Evolutionary conservation across 2,113 vertebrate species (phyloP).

Genomic region (Syrrhaptes paradoxus): DNA sequence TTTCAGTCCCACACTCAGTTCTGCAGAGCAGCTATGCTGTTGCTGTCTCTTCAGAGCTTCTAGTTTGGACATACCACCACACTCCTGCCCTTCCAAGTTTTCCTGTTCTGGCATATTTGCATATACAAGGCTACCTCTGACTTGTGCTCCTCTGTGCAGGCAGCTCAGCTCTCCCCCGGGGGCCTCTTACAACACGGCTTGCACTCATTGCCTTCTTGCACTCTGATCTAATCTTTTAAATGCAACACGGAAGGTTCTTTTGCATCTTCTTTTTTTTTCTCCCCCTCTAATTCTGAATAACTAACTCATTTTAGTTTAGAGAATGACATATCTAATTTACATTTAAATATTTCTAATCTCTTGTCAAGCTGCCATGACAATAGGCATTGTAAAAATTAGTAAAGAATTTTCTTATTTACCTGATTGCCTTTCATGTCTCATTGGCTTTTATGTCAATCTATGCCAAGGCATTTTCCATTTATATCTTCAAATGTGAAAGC

Average conservation of each 20-base stretch:
- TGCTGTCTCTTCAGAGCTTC: background rate
- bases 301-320: background rate
- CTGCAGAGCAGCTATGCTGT: background rate
- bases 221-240: background rate
- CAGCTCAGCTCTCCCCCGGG: background rate
- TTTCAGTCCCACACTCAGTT: rapidly evolving
- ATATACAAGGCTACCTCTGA: background rate
- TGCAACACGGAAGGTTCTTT: background rate
- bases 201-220: background rate
- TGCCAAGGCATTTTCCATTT: background rate
- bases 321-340: conserved; percentile 25
- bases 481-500: background rate
- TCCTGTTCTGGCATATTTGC: background rate
- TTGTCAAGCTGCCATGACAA: background rate
- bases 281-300: background rate
- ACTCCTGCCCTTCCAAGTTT: background rate
- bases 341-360: conserved; percentile 31
- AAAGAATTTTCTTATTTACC: conserved; percentile 31
- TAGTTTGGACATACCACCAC: background rate
- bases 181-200: background rate
- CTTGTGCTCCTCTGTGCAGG: background rate
- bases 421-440: conserved; percentile 16
- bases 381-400: conserved; percentile 2
- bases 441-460: background rate
- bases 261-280: background rate